Evolutionary conservation across 2,113 vertebrate genomes (phyloP).

Genomic region (Benitochromis conjunctus): DNA sequence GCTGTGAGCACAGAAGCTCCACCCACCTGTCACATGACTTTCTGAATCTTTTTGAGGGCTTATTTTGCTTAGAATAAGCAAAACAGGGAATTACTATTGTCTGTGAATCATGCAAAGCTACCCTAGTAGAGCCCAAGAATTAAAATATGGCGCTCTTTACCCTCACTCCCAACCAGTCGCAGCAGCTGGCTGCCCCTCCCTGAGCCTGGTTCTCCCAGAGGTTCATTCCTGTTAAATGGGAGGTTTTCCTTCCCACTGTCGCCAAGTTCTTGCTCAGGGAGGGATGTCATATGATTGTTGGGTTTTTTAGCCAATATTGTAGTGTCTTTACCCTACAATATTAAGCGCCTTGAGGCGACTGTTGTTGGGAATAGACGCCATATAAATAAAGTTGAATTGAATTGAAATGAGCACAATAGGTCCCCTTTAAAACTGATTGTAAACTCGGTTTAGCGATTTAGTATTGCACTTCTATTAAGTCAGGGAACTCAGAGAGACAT

Average conservation of each 20-base stretch:
- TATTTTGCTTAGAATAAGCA: neutral
- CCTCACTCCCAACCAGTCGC: neutral
- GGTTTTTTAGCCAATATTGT: neutral
- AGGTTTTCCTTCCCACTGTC: neutral
- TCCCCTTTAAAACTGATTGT: neutral
- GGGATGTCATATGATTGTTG: neutral
- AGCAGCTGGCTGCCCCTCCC: neutral
- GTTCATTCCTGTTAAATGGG: neutral
- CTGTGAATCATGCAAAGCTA: neutral
- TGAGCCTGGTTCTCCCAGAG: neutral
- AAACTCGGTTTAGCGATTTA: neutral
- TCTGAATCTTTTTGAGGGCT: neutral
- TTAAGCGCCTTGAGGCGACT: neutral
- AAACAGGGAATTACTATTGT: neutral
- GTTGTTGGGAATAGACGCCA: neutral
- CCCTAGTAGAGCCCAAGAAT: neutral
- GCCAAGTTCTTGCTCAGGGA: neutral
- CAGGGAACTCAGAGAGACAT: neutral
- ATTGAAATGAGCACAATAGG: neutral
- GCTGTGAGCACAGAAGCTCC: neutral
- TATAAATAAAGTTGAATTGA: neutral
- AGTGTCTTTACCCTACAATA: neutral
- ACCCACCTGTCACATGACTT: neutral
- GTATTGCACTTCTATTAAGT: slow-evolving; percentile 28
- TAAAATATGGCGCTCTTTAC: neutral